Percentiles rank a stretch among this genome's conserved stretches.
phyloP scores from a whole-genome alignment of 1,140 invertebrate genomes.

The Papilio helenus region DNA sequence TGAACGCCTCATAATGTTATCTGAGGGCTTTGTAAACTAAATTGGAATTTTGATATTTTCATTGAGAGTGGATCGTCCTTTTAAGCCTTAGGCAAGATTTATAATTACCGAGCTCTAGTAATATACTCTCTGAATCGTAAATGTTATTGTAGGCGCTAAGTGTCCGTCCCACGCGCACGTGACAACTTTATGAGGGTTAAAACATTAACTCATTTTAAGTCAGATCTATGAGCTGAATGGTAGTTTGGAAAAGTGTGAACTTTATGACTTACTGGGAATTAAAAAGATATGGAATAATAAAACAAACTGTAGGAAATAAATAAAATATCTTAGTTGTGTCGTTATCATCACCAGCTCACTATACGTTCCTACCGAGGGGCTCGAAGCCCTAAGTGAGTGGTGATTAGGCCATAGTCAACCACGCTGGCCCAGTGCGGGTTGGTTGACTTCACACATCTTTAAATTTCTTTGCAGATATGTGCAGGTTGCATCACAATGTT shows the following conservation, averaged over 20 bases:
- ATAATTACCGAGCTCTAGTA: conserved; percentile 28
- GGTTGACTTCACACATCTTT: no score
- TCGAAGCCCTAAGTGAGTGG: no score
- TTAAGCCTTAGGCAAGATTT: conserved; percentile 29
- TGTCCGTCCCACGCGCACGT: conserved; percentile 24
- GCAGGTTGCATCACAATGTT: no score
- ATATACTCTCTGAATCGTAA: conserved; percentile 18
- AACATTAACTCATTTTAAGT: conserved; percentile 26
- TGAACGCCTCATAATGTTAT: background rate
- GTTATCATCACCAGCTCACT: no score
- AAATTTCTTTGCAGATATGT: no score
- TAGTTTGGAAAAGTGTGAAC: background rate
- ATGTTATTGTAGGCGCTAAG: conserved; percentile 37
- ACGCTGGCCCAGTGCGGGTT: no score
- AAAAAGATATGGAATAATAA: background rate
- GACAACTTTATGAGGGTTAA: conserved; percentile 29
- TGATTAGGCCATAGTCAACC: no score
- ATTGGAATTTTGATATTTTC: conserved; percentile 33
- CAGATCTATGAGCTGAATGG: background rate
- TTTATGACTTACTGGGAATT: background rate
- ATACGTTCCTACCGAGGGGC: no score
- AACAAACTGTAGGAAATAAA: no score
- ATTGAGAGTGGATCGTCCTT: conserved; percentile 28
- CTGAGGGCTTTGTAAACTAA: conserved; percentile 13
- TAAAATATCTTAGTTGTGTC: no score